Evolutionary conservation across 2,797 vertebrate genomes (phyloP), one percentile per base, ranked within the genome.

Genomic region (Melanotaenia trifasciata): DNA sequence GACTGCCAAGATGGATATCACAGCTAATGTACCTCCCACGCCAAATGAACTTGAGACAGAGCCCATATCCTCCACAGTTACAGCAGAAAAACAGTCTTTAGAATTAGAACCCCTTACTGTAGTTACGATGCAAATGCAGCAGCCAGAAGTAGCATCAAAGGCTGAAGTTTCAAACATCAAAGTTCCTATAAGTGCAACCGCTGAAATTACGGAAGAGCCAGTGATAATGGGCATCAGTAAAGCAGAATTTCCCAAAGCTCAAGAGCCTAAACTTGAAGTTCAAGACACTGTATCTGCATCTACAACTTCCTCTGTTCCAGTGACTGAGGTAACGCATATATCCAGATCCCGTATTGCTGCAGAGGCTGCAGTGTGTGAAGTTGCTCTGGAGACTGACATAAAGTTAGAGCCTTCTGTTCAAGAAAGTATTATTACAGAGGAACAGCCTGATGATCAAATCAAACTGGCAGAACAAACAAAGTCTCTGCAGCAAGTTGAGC

Each of bases 401-500:
- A 78, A 84, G 53, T 56, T 71, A 80, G 70, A 77, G 30, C 18
- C 67, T 22, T 36, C 64, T 75, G 50, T 64, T 24, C 20, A 72
- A 30, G 35, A 82, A 30, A 72, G 6, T 13, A 74, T 72, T 65
- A 45, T 67, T 65, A 50, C 74, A 58, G 83, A 78, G 40, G 57
- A 77, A 72, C 58, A 76, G 18, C 32, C 70, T 74, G 67, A 77
- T 63, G 71, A 72, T 30, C 20, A 69, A 36, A 33, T 51, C 14
- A 74, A 74, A 67, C 47, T 57, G 32, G 73, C 20, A 64, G 72
- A 89, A n/a, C 47, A 51, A 77, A 61, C 74, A 70, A 56, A 74
- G 67, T 35, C 68, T 78, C 78, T 76, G 43, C 68, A 73, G 61
- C 45, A 82, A 75, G 64, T 53, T 64, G 74, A 84, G 10, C 47